Base-by-base conservation (phyloP, 2,888 invertebrate genomes). In the Diarsia dahlii region DNA sequence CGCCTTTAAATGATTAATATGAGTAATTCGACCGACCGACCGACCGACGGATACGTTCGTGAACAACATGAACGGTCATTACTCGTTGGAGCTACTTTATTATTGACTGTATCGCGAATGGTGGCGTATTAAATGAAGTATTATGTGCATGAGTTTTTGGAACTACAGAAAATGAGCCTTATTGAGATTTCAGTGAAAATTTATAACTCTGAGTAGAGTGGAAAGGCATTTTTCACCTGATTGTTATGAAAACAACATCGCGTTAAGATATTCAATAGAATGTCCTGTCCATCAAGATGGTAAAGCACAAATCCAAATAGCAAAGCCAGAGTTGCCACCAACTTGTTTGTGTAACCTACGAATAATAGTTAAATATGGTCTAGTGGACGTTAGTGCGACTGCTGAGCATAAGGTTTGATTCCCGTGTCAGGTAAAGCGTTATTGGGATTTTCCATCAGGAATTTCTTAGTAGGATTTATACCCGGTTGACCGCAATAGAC, bases 1-100 rank as follows among this genome's bases (percentile, higher is more conserved):
- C n/a, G 54, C 62, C 39, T 72, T 72, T 54, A 13, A 79, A 80
- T 80, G 5, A 80, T 71, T 63, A 63, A 80, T 63, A 13, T 1
- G 54, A 72, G n/a, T 48, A 50, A 72, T 45, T 72, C 62, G 39
- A 34, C 72, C 12, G n/a, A 12, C 28, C n/a, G 73, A 34, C 72
- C 12, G n/a, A 12, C 28, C n/a, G 73, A 63, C 28, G 1, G 28
- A 28, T 54, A 23, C 20, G 20, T 34, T 15, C 23, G 52, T 39
- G 34, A 23, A n/a, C 34, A 18, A n/a, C 28, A 34, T 39, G 12
- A 62, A 63, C n/a, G 54, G 1, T 52, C n/a, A 54, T 62, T 70
- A 48, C 71, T 48, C 46, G 28, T 28, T 18, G 10, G 6, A 12
- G 39, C 2, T 15, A n/a, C 39, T 62, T n/a, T 63, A 54, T 50